Base-by-base conservation (phyloP, 2,113 vertebrate genomes). In the Oncorhynchus keta region DNA sequence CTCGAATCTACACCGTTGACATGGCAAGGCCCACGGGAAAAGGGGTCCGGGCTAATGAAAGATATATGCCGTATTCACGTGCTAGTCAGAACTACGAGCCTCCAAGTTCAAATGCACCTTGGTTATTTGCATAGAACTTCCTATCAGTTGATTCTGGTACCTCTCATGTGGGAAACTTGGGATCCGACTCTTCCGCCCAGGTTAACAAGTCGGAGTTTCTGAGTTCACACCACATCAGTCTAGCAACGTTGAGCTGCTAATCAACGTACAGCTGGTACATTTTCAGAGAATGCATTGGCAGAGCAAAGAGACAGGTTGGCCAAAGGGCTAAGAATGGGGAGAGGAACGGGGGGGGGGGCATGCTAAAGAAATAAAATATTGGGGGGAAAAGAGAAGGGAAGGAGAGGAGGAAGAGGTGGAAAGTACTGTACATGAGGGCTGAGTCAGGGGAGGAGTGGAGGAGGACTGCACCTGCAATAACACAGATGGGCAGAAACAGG, bases 381-480 rank as follows among this genome's bases (percentile, higher is more conserved):
- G 81, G 12, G 76, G 62, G 68, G 6, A 0, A 13, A 48, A 68
- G 72, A 68, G 26, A 22, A 35, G 32, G 11, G 9, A 16, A 81
- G 86, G 81, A 82, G 76, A 7, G 24, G 24, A 79, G 65, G 32
- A 79, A 70, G 73, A 79, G 79, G 73, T 11, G 79, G 73, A 59
- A 71, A 55, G 78, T 85, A 90, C 87, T 89, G 88, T 87, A 91
- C 86, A 88, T 90, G 86, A 89, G 81, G 81, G 79, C 81, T 88
- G 79, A 89, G 84, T 89, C 83, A 84, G 84, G 80, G 66, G 75
- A 83, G 13, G 67, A 84, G 84, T 77, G 66, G 75, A 83, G 13
- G 67, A 83, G 84, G 80, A 62, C 39, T 59, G 74, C 90, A 92
- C 89, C 90, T 92, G 90, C 83, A 90, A 91, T 55, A 92, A 92